Conservation (phyloP, 1,140 invertebrate species). For the Zophobas atratus region DNA sequence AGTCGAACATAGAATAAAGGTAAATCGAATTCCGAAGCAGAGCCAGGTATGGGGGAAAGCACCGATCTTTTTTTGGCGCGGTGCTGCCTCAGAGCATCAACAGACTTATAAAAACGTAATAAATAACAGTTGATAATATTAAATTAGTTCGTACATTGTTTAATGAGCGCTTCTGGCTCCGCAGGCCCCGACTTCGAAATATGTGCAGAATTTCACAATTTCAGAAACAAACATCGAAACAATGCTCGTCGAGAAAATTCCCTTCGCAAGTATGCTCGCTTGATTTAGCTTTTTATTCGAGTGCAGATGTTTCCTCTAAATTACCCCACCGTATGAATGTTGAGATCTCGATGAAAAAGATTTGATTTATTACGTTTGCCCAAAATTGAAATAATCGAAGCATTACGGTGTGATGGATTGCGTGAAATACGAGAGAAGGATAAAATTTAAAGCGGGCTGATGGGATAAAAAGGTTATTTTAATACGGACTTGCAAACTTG, state of each 20-base stretch:
- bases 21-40: too few relatives aligned
- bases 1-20: too few relatives aligned
- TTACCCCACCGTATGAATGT: not conserved
- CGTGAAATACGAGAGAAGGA: not conserved
- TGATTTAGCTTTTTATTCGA: not conserved
- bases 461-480: not conserved
- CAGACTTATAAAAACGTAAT: too few relatives aligned
- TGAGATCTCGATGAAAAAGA: not conserved
- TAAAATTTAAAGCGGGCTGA: not conserved
- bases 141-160: too few relatives aligned
- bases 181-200: too few relatives aligned
- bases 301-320: not conserved
- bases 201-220: not conserved
- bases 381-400: conserved; percentile 1
- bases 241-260: not conserved
- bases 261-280: not conserved
- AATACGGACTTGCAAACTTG: not conserved
- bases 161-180: too few relatives aligned
- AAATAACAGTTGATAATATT: too few relatives aligned
- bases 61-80: too few relatives aligned
- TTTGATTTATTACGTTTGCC: not conserved
- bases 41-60: too few relatives aligned
- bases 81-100: too few relatives aligned
- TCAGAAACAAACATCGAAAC: not conserved
- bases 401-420: not conserved